Conservation (phyloP, 2,797 vertebrate species). For the Anolis apletophallus region DNA sequence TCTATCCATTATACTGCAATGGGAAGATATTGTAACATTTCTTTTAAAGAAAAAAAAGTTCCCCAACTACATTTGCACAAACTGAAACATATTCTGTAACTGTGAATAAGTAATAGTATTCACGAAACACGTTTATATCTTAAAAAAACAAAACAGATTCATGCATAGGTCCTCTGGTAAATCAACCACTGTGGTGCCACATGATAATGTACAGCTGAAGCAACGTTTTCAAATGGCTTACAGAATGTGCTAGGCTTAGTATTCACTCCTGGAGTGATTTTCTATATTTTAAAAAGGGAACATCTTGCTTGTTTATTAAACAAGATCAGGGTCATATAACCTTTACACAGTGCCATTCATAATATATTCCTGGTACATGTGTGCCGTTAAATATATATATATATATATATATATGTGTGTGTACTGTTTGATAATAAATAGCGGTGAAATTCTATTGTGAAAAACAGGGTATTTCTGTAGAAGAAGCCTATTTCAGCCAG, state of each 20-base stretch:
- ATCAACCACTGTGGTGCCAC: slow-evolving; percentile 59
- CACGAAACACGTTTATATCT: slow-evolving; percentile 71
- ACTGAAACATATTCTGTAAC: slow-evolving; percentile 70
- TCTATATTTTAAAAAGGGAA: slow-evolving; percentile 64
- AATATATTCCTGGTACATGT: too few species aligned
- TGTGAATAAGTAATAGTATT: slow-evolving; percentile 69
- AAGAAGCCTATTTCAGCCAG: slow-evolving; percentile 75
- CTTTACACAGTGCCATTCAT: slow-evolving; percentile 60
- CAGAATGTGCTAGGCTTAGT: slow-evolving; percentile 60
- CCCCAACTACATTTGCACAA: slow-evolving; percentile 77
- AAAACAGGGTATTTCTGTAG: slow-evolving; percentile 72
- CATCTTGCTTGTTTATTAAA: slow-evolving; percentile 66
- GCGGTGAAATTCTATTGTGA: slow-evolving; percentile 85
- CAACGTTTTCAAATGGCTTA: slow-evolving; percentile 67
- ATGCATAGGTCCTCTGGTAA: slow-evolving; percentile 59
- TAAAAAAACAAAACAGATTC: slow-evolving; percentile 60
- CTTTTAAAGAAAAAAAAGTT: slow-evolving; percentile 70
- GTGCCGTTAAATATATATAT: too few species aligned
- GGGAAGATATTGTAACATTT: slow-evolving; percentile 76
- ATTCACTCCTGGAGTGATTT: slow-evolving; percentile 57
- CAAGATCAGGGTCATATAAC: slow-evolving; percentile 43
- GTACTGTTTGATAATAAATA: slow-evolving; percentile 68
- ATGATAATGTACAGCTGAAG: slow-evolving; percentile 56
- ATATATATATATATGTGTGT: slow-evolving; percentile 34
- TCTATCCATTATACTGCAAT: slow-evolving; percentile 74